Conservation (phyloP, 2,797 vertebrate species). For the Enteromius mattozi region DNA sequence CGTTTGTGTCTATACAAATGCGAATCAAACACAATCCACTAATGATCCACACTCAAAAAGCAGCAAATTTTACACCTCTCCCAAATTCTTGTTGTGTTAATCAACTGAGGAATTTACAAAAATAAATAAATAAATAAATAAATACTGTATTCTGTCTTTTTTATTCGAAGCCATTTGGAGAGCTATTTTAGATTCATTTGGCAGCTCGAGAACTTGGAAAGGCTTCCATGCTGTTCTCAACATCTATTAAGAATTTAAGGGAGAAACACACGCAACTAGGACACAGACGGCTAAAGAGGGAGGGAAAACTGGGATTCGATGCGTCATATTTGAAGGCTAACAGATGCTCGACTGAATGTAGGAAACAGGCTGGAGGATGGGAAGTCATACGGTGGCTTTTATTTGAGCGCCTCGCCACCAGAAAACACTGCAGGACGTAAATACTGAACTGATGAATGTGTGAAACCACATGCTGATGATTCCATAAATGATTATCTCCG, state of each 20-base stretch:
- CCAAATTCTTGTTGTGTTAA: conserved; percentile 21
- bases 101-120: conserved; percentile 52
- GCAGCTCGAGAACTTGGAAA: conserved; percentile 70
- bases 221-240: conserved; percentile 72
- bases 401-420: conserved; percentile 16
- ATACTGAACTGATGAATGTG: conserved; percentile 40
- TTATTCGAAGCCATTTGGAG: conserved; percentile 59
- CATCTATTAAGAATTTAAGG: conserved; percentile 81
- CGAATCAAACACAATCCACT: conserved; percentile 20
- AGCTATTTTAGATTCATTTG: conserved; percentile 73
- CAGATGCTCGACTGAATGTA: conserved; percentile 57
- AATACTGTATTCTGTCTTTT: conserved; percentile 59
- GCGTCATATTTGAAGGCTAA: conserved; percentile 46
- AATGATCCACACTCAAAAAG: neutral
- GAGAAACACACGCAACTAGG: conserved; percentile 74
- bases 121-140: conserved; percentile 76
- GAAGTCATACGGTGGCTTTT: conserved; percentile 20
- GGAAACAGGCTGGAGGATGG: conserved; percentile 38
- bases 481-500: conserved; percentile 16
- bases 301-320: conserved; percentile 6
- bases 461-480: conserved; percentile 29
- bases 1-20: conserved; percentile 27
- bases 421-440: conserved; percentile 29
- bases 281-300: conserved; percentile 63
- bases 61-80: conserved; percentile 6